phyloP scores from a whole-genome alignment of 2,797 vertebrate genomes.

The Gallinago solitaria region DNA sequence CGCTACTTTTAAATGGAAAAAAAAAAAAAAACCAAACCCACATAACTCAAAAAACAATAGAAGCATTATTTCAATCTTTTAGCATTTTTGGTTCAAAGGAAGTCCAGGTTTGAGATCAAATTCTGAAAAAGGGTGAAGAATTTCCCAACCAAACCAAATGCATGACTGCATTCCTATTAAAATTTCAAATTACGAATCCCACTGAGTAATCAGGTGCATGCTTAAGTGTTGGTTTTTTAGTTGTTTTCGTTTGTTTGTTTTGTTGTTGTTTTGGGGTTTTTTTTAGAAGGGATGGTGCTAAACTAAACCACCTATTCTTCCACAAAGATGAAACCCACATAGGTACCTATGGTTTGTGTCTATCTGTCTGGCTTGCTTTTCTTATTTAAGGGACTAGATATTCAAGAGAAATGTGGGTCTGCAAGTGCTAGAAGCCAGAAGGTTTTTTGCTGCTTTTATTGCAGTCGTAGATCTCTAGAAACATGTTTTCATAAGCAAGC shows the following conservation, averaged over 20 bases:
- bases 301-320: not conserved
- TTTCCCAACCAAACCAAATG: not conserved
- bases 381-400: not conserved
- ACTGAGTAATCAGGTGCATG: not conserved
- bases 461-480: conserved; percentile 60
- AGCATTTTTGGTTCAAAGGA: not conserved
- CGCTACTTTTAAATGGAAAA: not conserved
- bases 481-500: conserved; percentile 62
- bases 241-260: no score
- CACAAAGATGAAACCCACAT: not conserved
- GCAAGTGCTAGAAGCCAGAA: conserved; percentile 9
- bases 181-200: not conserved
- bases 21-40: no score
- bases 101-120: not conserved
- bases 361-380: not conserved
- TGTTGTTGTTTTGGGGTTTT: no score
- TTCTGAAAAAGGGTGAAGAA: not conserved
- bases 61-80: not conserved
- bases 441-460: conserved; percentile 26
- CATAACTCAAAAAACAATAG: not conserved
- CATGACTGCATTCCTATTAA: not conserved
- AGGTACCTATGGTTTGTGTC: not conserved
- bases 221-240: not conserved
- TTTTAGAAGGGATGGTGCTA: not conserved
- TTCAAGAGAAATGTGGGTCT: not conserved